Evolutionary conservation across 2,797 vertebrate genomes (phyloP).

Genomic region (Acomys russatus): DNA sequence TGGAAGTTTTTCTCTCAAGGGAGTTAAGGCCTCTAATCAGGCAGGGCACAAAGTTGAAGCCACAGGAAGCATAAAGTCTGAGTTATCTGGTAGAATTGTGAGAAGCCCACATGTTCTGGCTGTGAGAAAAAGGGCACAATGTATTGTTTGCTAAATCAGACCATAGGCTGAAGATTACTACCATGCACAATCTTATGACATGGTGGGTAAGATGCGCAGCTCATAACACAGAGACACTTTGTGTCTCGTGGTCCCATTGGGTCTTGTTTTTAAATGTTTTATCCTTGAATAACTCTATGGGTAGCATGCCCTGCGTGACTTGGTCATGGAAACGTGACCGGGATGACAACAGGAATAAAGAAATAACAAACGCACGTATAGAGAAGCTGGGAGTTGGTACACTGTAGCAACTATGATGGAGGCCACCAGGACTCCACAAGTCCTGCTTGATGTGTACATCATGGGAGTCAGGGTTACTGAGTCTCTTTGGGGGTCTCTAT

Average conservation of each 20-base stretch:
- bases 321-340: not conserved
- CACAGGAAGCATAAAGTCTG: not conserved
- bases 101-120: not conserved
- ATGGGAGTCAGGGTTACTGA: not conserved
- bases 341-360: not conserved
- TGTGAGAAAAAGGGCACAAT: not conserved
- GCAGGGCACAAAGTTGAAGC: not conserved
- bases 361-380: not conserved
- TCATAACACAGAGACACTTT: not conserved
- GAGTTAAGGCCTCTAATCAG: slow-evolving; percentile 11
- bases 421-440: not conserved
- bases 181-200: not conserved
- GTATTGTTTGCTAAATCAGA: not conserved
- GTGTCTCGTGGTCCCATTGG: not conserved
- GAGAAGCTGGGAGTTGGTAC: not conserved
- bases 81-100: not conserved
- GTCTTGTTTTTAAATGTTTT: slow-evolving; percentile 32
- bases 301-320: not conserved
- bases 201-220: not conserved
- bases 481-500: not conserved
- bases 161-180: not conserved
- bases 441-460: no score
- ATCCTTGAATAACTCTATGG: not conserved
- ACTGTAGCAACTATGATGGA: not conserved
- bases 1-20: not conserved